Evolutionary conservation across 1,140 invertebrate genomes (phyloP).

Genomic region (Trinorchestia longiramus): DNA sequence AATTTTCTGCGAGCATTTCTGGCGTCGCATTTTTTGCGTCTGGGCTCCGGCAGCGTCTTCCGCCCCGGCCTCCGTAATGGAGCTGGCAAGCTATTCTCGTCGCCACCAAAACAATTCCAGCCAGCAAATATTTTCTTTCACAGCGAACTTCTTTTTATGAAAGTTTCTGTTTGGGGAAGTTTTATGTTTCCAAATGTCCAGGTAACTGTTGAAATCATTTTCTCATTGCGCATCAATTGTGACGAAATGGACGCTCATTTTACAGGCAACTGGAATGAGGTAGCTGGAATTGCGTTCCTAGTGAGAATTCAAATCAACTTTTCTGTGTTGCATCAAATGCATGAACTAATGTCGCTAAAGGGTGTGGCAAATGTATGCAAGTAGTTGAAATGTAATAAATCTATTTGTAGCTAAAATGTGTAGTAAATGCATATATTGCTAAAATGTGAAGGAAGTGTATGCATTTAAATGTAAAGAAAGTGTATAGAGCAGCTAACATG

Average conservation of each 20-base stretch:
- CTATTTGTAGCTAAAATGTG: no score
- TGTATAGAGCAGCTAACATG: no score
- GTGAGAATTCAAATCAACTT: no score
- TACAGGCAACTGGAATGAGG: neutral
- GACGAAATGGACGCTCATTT: neutral
- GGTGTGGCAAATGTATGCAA: no score
- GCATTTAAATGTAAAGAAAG: no score
- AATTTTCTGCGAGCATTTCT: constrained; percentile 1
- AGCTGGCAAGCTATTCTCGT: neutral
- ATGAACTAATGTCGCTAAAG: no score
- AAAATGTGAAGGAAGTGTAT: no score
- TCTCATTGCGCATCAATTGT: neutral
- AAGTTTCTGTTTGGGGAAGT: neutral
- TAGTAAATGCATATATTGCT: no score
- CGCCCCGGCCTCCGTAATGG: neutral
- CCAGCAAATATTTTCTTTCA: constrained; percentile 9
- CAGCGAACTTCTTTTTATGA: neutral
- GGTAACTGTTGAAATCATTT: neutral
- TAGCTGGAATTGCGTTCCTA: neutral
- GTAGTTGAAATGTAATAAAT: no score
- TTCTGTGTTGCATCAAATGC: no score
- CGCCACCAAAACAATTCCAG: neutral
- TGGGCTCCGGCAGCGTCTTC: neutral
- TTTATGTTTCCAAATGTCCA: neutral
- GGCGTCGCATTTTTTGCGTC: neutral